Evolutionary conservation across 2,113 vertebrate genomes (phyloP).

Genomic region (Nibea albiflora): DNA sequence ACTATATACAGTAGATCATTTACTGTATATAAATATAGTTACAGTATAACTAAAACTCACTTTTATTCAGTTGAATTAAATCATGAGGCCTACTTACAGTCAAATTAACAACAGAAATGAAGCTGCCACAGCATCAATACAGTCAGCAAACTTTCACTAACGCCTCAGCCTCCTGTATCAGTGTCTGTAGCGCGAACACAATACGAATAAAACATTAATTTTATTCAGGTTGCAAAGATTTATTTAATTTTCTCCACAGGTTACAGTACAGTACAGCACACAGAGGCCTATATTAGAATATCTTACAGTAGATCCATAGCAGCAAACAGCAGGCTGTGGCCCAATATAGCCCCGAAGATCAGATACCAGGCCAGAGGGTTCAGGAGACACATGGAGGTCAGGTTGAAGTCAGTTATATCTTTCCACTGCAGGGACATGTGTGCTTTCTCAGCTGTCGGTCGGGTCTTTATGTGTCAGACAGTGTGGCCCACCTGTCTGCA

Average conservation of each 20-base stretch:
- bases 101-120: background rate
- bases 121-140: background rate
- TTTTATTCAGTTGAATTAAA: background rate
- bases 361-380: constrained; percentile 68
- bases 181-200: background rate
- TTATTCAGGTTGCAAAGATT: background rate
- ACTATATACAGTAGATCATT: background rate
- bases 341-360: constrained; percentile 75
- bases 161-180: constrained; percentile 1
- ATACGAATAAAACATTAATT: background rate
- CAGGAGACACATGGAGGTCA: constrained; percentile 54
- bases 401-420: constrained; percentile 51
- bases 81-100: background rate
- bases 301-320: constrained; percentile 43
- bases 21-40: background rate
- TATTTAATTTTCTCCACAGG: background rate
- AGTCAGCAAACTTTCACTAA: background rate
- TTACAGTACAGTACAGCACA: background rate
- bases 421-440: constrained; percentile 50
- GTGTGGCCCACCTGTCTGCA: constrained; percentile 44
- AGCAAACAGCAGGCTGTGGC: constrained; percentile 45
- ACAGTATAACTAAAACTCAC: background rate
- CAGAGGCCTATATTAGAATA: constrained; percentile 9
- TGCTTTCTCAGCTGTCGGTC: constrained; percentile 65
- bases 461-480: constrained; percentile 33